Evolutionary conservation across 2,797 vertebrate genomes (phyloP).

Genomic region (Oryzias dopingdopingensis): DNA sequence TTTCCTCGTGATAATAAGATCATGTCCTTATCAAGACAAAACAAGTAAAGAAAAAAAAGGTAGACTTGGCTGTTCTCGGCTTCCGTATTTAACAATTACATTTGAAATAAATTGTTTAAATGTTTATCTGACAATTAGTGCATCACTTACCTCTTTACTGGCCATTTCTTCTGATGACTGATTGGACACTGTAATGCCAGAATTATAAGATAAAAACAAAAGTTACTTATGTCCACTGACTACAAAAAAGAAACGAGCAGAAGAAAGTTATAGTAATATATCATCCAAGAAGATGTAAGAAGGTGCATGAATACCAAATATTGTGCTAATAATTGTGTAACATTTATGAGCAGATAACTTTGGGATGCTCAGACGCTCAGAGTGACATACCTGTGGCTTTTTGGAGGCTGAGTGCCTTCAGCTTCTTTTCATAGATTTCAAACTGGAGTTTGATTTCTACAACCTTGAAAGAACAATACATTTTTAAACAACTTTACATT

Average conservation of each 20-base stretch:
- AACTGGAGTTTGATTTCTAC: constrained; percentile 93
- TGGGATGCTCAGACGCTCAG: background rate
- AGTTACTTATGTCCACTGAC: background rate
- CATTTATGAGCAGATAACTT: no score
- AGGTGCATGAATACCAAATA: no score
- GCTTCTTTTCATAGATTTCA: constrained; percentile 88
- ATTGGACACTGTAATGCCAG: constrained; percentile 67
- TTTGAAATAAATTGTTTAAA: background rate
- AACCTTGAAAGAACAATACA: constrained; percentile 72
- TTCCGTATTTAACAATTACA: background rate
- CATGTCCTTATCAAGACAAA: no score
- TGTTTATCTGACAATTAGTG: constrained; percentile 7
- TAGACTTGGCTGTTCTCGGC: no score
- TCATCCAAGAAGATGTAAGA: background rate
- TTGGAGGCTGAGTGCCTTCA: constrained; percentile 83
- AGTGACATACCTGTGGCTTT: constrained; percentile 77
- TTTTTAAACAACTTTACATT: background rate
- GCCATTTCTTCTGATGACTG: constrained; percentile 61
- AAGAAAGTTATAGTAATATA: background rate
- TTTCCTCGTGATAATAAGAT: no score
- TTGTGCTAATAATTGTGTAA: no score
- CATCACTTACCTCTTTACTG: constrained; percentile 70
- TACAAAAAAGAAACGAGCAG: background rate
- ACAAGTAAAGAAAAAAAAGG: no score
- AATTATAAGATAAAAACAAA: constrained; percentile 2